These are phyloP conservation scores for Tauraco erythrolophus DNA, from an alignment of 2,113 vertebrate species.

Conservation along the genomic window DNA sequence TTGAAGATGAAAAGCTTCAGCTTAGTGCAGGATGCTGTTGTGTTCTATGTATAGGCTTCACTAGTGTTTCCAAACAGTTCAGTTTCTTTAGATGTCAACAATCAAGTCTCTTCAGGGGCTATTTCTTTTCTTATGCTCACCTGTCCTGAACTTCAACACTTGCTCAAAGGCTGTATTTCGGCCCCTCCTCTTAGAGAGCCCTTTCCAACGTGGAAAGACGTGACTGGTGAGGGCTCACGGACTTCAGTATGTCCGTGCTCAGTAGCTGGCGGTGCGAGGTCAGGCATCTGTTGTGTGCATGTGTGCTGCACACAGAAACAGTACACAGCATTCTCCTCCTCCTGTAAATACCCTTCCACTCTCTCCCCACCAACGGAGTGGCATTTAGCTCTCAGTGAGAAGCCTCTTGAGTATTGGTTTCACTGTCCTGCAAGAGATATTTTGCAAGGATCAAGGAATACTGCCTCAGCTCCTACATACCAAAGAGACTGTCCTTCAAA, in stretches of 20 bases:
- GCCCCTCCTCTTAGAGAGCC: neutral
- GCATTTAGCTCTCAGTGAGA: neutral
- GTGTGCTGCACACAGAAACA: fast-evolving
- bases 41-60: neutral
- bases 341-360: neutral
- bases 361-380: fast-evolving
- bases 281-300: neutral
- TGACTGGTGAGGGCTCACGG: neutral
- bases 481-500: neutral
- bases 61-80: neutral
- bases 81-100: neutral
- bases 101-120: neutral
- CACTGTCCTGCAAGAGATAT: neutral
- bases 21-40: neutral
- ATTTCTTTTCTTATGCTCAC: neutral
- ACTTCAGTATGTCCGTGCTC: fast-evolving
- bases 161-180: neutral
- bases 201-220: fast-evolving
- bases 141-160: neutral
- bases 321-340: neutral
- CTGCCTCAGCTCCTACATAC: neutral
- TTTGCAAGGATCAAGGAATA: neutral
- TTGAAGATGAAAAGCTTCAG: neutral
- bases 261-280: fast-evolving
- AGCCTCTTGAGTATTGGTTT: neutral